Base-by-base conservation (phyloP, 1,140 invertebrate species). In the Drosophila setifemur region DNA sequence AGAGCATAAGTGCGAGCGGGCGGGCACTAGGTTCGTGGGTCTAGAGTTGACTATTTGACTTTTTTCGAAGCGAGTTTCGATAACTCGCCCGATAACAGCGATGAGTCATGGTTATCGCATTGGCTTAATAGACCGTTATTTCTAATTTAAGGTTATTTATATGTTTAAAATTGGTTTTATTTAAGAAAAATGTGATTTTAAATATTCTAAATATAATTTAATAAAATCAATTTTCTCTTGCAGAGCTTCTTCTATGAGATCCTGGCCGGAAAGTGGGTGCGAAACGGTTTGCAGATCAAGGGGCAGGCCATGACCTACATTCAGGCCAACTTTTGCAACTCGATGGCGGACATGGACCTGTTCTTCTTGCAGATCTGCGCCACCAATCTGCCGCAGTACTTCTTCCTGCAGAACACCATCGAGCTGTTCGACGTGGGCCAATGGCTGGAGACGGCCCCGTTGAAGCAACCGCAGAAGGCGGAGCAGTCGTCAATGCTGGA, bases 271-370 rank as follows among this genome's bases (percentile, higher is more conserved):
- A 93, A 98, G 77, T 99, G 98, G 98, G 96, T 99, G 19, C 93
- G 98, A 47, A 99, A 99, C 92, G 98, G 98, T 0, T 92, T 98
- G 1, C 98, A 99, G 92, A 99, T 99, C 71, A 97, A 97, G 91
- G 97, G 97, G 8, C 98, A 99, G 92, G 97, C 98, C 3, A 99
- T 99, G 97, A 99, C 98, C 12, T 99, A 99, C 89, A 97, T 99
- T 70, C 98, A 99, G 90, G 98, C 97, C 58, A 98, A 99, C 91
- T 99, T 99, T 91, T 98, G 97, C 91, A 98, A 98, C 91, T 98
- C 97, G 1, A 98, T 99, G 96, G 96, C 98, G 0, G 98, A 99
- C 91, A 96, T 98, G 77, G 98, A 99, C 92, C 92, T 99, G 29
- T 99, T 97, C 92, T 93, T 99, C 40, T 90, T 98, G 49, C 97